Conservation (phyloP, 2,888 invertebrate genomes). For the Callosobruchus maculatus region DNA sequence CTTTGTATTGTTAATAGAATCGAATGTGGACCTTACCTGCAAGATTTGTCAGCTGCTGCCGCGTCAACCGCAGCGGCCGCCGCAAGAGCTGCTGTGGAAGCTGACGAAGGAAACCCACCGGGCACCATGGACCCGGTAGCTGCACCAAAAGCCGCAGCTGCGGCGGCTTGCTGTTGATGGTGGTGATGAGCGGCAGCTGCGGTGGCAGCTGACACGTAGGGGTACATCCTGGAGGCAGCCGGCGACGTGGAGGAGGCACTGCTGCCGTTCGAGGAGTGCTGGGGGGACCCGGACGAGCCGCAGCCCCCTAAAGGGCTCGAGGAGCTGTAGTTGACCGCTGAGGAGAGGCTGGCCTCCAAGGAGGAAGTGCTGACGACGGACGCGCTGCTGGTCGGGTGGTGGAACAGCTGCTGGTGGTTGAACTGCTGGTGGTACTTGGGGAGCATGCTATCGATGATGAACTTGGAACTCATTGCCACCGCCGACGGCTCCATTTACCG, state of each 20-base stretch:
- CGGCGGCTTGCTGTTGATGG: slow-evolving; percentile 66
- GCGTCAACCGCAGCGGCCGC: slow-evolving; percentile 66
- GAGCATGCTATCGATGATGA: slow-evolving; percentile 97
- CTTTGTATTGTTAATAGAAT: too few species aligned
- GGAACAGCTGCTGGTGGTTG: slow-evolving; percentile 66
- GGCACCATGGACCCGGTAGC: slow-evolving; percentile 64
- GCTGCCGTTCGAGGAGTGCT: slow-evolving; percentile 56
- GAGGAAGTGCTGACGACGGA: slow-evolving; percentile 61
- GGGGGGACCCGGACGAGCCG: slow-evolving; percentile 68
- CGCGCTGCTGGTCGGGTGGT: slow-evolving; percentile 55
- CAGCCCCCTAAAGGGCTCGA: slow-evolving; percentile 59
- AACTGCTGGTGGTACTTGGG: slow-evolving; percentile 84
- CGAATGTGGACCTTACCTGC: slow-evolving; percentile 58
- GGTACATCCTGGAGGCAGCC: slow-evolving; percentile 79
- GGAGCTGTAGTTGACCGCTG: slow-evolving; percentile 59
- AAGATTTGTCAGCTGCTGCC: slow-evolving; percentile 74
- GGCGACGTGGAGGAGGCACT: slow-evolving; percentile 51
- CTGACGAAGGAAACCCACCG: slow-evolving; percentile 55
- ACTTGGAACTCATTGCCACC: slow-evolving; percentile 90
- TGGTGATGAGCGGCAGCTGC: slow-evolving; percentile 64
- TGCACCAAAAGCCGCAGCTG: slow-evolving; percentile 62
- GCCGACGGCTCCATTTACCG: slow-evolving; percentile 43
- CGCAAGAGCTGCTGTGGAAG: slow-evolving; percentile 56
- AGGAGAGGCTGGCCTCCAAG: slow-evolving; percentile 71
- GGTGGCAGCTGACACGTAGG: slow-evolving; percentile 74